phyloP scores from a whole-genome alignment of 2,888 invertebrate species.

The Eupithecia exiguata region DNA sequence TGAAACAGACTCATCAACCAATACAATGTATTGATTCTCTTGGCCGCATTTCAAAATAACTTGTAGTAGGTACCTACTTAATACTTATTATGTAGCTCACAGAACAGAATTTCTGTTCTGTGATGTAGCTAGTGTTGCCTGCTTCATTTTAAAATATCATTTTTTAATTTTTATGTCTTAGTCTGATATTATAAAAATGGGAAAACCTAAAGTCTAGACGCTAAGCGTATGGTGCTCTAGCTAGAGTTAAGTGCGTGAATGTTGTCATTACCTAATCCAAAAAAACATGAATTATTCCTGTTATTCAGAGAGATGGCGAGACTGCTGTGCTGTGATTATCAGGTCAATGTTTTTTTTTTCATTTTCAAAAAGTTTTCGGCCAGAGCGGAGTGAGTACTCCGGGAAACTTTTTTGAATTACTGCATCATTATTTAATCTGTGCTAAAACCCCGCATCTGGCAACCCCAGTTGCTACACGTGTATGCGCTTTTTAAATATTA shows the following conservation, averaged over 20 bases:
- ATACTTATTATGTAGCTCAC: not conserved
- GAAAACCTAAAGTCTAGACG: not conserved
- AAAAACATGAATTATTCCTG: not conserved
- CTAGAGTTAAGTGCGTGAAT: not conserved
- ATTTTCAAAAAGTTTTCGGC: no score
- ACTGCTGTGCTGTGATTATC: no score
- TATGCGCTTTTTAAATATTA: constrained; percentile 70
- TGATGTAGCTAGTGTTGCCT: not conserved
- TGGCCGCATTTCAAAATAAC: not conserved
- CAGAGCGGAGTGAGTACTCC: no score
- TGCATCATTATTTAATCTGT: constrained; percentile 1
- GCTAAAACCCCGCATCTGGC: constrained; percentile 16
- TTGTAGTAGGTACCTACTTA: not conserved
- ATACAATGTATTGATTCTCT: constrained; percentile 4
- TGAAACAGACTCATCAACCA: not conserved
- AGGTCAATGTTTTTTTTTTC: no score
- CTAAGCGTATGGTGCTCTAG: not conserved
- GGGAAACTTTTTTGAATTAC: not conserved
- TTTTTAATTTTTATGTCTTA: not conserved
- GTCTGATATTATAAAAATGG: not conserved
- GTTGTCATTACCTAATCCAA: no score
- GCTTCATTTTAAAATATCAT: not conserved
- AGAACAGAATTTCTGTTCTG: no score
- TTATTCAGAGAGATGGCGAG: not conserved
- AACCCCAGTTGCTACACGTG: constrained; percentile 39